phyloP scores from a whole-genome alignment of 2,797 vertebrate genomes.

The Argentina silus region DNA sequence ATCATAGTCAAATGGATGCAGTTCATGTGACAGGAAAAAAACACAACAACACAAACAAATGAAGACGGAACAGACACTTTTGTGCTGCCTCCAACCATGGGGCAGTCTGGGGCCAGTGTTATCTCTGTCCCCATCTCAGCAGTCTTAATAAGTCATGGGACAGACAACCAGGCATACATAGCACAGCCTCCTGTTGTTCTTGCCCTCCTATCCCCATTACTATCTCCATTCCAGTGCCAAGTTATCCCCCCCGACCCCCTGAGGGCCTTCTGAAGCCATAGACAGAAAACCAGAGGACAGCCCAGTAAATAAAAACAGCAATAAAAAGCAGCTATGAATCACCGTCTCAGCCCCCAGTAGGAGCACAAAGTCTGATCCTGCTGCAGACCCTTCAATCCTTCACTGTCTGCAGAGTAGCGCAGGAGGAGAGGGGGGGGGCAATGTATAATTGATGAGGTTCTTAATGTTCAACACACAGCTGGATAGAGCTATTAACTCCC shows the following conservation, averaged over 20 bases:
- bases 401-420: constrained; percentile 36
- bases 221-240: background rate
- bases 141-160: background rate
- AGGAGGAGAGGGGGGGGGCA: constrained; percentile 20
- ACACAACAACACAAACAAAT: too few relatives aligned
- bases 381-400: constrained; percentile 27
- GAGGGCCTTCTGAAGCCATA: constrained; percentile 9
- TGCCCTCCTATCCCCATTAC: background rate
- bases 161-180: background rate
- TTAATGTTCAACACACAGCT: constrained; percentile 19
- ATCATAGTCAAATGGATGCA: background rate
- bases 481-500: background rate
- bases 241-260: background rate
- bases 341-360: constrained; percentile 17
- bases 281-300: constrained; percentile 22
- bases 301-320: constrained; percentile 46
- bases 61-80: too few relatives aligned
- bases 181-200: background rate
- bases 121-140: background rate
- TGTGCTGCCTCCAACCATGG: background rate
- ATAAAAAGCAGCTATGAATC: constrained; percentile 53
- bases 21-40: background rate
- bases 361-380: constrained; percentile 1
- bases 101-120: background rate
- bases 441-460: constrained; percentile 56